Percentiles rank a stretch among this genome's conserved stretches.
Conservation (phyloP, 1,140 invertebrate species). For the honey bee (Apis mellifera) region DNA sequence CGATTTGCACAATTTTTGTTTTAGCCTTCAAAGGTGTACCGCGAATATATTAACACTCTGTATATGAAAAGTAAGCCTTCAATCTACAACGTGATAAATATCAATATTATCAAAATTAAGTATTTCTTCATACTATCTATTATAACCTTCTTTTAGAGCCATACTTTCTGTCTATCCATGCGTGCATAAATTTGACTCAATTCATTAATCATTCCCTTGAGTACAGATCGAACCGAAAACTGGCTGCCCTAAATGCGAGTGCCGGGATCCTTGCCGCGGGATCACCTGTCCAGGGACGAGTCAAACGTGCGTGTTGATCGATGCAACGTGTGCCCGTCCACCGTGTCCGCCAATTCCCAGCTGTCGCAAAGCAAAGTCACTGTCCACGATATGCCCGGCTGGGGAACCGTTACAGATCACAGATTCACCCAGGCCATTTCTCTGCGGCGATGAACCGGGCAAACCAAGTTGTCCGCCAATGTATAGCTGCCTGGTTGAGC, state of each 20-base stretch:
- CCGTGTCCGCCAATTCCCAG: conserved; percentile 92
- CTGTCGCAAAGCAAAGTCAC: conserved; percentile 84
- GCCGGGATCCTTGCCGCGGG: conserved; percentile 89
- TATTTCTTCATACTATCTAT: no score
- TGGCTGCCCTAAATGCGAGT: conserved; percentile 91
- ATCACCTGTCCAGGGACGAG: conserved; percentile 87
- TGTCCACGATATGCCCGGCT: conserved; percentile 89
- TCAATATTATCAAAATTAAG: no score
- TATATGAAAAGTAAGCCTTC: no score
- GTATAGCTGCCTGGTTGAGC: conserved; percentile 89
- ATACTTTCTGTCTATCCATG: no score
- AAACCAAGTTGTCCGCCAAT: conserved; percentile 91
- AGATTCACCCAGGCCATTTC: conserved; percentile 88
- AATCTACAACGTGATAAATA: no score
- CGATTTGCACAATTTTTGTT: no score
- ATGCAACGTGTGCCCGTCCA: conserved; percentile 87
- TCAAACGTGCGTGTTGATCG: conserved; percentile 89
- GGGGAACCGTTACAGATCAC: conserved; percentile 91
- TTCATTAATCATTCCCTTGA: not conserved
- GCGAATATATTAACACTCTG: no score
- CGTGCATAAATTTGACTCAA: no score
- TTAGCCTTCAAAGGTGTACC: no score
- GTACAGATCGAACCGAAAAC: conserved; percentile 79
- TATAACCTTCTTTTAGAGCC: no score
- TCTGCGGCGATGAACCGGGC: conserved; percentile 90